These are phyloP conservation scores for Lasioglossum figueresi DNA, from an alignment of 2,888 invertebrate genomes.

Conservation along the genomic window DNA sequence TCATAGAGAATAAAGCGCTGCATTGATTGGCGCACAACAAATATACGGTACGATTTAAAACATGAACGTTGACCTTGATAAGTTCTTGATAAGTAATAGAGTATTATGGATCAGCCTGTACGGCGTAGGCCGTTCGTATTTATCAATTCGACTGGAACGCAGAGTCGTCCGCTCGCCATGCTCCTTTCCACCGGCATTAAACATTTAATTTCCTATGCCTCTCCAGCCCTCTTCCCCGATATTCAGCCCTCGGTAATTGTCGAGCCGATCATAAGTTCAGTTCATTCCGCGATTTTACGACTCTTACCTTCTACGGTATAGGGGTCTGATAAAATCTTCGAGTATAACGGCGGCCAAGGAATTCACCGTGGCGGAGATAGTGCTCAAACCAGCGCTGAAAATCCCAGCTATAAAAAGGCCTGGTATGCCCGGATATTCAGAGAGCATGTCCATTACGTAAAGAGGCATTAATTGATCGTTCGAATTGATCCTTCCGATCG, in stretches of 20 bases:
- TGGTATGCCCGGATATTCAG: constrained; percentile 75
- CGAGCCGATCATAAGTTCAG: constrained; percentile 21
- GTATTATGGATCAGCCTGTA: background rate
- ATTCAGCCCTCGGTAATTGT: constrained; percentile 15
- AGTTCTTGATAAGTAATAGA: background rate
- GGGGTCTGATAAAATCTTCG: constrained; percentile 91
- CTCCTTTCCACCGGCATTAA: constrained; percentile 3
- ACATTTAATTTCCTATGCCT: constrained; percentile 13
- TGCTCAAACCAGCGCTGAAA: constrained; percentile 95
- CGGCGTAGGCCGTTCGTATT: background rate
- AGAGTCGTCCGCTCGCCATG: background rate
- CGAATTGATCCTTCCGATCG: constrained; percentile 86
- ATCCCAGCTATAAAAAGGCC: constrained; percentile 84
- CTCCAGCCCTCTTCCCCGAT: background rate
- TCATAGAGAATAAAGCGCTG: too few relatives aligned
- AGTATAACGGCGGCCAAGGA: constrained; percentile 95
- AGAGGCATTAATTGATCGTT: constrained; percentile 92
- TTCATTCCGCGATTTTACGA: constrained; percentile 23
- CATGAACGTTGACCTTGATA: background rate
- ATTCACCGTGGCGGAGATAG: constrained; percentile 95
- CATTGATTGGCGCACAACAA: background rate
- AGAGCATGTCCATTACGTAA: constrained; percentile 91
- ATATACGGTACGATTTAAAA: background rate
- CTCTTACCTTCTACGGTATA: constrained; percentile 67
- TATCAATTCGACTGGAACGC: background rate